Percentiles rank a stretch among this genome's conserved stretches.
Evolutionary conservation across 2,797 vertebrate genomes (phyloP).

Genomic region (Rhadinocentrus ornatus): DNA sequence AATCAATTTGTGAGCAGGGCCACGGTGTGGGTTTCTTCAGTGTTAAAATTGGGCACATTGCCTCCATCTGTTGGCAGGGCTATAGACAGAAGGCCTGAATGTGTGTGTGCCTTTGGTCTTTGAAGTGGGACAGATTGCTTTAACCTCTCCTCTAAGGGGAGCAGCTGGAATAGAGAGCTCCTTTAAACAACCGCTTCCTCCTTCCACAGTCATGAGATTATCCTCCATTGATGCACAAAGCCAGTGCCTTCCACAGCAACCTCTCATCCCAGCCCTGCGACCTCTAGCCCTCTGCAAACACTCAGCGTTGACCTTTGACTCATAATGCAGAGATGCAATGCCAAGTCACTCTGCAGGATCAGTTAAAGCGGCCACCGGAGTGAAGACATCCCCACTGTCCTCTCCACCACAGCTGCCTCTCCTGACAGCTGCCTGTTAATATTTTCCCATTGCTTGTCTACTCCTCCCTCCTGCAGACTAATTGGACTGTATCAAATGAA

Average conservation of each 20-base stretch:
- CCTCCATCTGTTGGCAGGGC: constrained; percentile 70
- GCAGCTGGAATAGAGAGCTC: constrained; percentile 82
- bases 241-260: constrained; percentile 57
- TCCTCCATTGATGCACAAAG: constrained; percentile 76
- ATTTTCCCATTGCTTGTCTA: constrained; percentile 31
- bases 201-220: constrained; percentile 81
- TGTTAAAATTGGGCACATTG: constrained; percentile 57
- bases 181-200: constrained; percentile 78
- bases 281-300: constrained; percentile 62
- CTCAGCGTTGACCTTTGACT: constrained; percentile 73
- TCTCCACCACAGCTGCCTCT: constrained; percentile 10
- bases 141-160: constrained; percentile 78
- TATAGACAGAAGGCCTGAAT: constrained; percentile 55
- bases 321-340: constrained; percentile 72
- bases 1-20: constrained; percentile 20
- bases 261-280: constrained; percentile 52
- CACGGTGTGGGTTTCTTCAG: constrained; percentile 22
- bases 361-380: constrained; percentile 38
- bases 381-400: constrained; percentile 53
- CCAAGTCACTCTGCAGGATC: constrained; percentile 59
- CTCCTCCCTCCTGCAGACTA: constrained; percentile 26
- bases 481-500: constrained; percentile 62
- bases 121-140: constrained; percentile 85
- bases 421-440: constrained; percentile 42
- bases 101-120: constrained; percentile 61